Base-by-base conservation (phyloP, 2,113 vertebrate genomes). In the Acrocephalus arundinaceus region DNA sequence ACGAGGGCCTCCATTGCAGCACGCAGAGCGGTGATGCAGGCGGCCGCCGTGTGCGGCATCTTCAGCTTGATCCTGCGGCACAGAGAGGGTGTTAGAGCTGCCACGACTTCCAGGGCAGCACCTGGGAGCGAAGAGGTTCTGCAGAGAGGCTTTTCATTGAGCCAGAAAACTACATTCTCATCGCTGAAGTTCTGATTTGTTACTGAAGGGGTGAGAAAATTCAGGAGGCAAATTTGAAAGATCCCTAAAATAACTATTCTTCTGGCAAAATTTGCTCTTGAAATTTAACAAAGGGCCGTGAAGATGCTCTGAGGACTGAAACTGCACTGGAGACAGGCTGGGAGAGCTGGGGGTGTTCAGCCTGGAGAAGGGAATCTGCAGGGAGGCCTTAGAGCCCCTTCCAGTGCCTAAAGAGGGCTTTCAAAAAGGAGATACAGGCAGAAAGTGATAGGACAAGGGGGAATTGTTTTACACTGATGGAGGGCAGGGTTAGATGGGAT, bases 1-100 rank as follows among this genome's bases (percentile, higher is more conserved):
- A 99, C 98, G 23, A 99, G 97, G 11, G 98, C 99, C 96, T 99
- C 99, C 97, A 99, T 90, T 1, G 97, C 98, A 3, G 99, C 99
- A 33, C 99, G 97, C 71, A 99, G 96, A 14, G 98, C 98, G 2
- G 97, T 97, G 52, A 99, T 89, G 33, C 97, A 98, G 15, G 98
- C 98, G 2, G 98, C 99, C 20, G 96, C 97, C 3, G 87, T 58
- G 54, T 99, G 99, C 4, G 98, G 90, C 48, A 99, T 97, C 88
- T 85, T 97, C 63, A 99, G 96, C 88, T 98, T 99, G 96, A 99
- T 99, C 99, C 99, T 98, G 90, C 49, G 30, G 66, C 33, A 87
- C 35, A 77, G 23, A 76, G 59, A 43, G 3, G 1, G 9, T 2
- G 46, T 76, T 2, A 30, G 83, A 68, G 22, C 14, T 17, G 59